Base-by-base conservation (phyloP, 1,140 invertebrate species). In the Chironomus striatipennis region DNA sequence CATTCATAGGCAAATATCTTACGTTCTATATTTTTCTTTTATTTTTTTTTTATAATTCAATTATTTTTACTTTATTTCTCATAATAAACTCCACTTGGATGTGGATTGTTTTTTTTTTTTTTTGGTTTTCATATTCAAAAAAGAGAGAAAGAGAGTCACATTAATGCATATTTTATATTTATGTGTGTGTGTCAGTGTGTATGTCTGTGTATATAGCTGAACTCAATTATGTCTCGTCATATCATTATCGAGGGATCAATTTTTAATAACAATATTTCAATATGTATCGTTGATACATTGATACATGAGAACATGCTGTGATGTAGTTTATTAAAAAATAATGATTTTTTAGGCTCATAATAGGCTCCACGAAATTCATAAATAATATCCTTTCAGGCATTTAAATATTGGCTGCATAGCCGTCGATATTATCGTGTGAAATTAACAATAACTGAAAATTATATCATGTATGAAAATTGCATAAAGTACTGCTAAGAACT, bases 1-100 rank as follows among this genome's bases (percentile, higher is more conserved):
- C 47, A 57, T 57, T 57, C n/a, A 57, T 57, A 57, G 47, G 47
- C 47, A 57, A 34, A 57, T 57, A 57, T 57, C 47, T 57, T 57
- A 57, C 47, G 43, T 57, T 57, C 47, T 57, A 57, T 57, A n/a
- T 57, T 12, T n/a, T n/a, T n/a, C n/a, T n/a, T 57, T 57, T n/a
- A 57, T 57, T 57, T 57, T 15, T n/a, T 34, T 34, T 34, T 34
- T 5, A 57, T 57, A 57, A n/a, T 57, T 57, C 47, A 57, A n/a
- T 57, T n/a, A 57, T 57, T 8, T 47, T 57, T n/a, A 12, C 12
- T 12, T 47, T n/a, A 57, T 57, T 12, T 10, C 12, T 57, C 47
- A 47, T 47, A 9, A 57, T 57, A 5, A 4, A n/a, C 4, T 57
- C n/a, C n/a, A 34, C 24, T 34, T 34, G 24, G 24, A 34, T 34